A percentile compares a stretch with the other conserved stretches of the same genome.
Evolutionary conservation across 2,797 vertebrate species (phyloP).

Genomic region (Carduelis carduelis): DNA sequence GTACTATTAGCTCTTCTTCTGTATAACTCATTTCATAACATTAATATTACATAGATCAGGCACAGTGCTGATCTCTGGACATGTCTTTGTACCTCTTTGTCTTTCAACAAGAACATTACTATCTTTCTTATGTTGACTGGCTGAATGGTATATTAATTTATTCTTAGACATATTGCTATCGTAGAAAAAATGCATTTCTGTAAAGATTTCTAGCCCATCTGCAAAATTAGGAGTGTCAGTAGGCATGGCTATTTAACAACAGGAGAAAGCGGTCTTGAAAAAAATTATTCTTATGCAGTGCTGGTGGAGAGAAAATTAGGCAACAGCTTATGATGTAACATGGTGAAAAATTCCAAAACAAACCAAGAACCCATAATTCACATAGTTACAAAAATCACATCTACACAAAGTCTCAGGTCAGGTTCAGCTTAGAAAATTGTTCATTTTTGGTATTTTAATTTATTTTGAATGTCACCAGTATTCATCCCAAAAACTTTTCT

Average conservation of each 20-base stretch:
- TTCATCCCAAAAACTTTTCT: neutral
- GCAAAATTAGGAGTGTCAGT: neutral
- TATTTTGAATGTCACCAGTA: neutral
- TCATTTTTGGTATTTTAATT: neutral
- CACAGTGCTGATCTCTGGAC: neutral
- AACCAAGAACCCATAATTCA: neutral
- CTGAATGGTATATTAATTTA: neutral
- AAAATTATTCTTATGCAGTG: neutral
- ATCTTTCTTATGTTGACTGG: neutral
- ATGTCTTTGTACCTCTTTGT: neutral
- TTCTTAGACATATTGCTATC: neutral
- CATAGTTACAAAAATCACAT: neutral
- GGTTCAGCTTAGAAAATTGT: neutral
- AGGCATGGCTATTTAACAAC: neutral
- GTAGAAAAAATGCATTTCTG: neutral
- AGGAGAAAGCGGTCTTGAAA: neutral
- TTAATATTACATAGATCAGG: neutral
- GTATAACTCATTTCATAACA: neutral
- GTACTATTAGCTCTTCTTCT: neutral
- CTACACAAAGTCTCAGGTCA: neutral
- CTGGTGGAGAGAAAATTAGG: neutral
- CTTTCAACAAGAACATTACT: neutral
- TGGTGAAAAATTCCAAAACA: neutral
- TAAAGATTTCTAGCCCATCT: neutral
- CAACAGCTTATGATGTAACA: neutral